A percentile compares a stretch with the other conserved stretches of the same genome.
Conservation (phyloP, 2,113 vertebrate species). For the Varanus komodoensis region DNA sequence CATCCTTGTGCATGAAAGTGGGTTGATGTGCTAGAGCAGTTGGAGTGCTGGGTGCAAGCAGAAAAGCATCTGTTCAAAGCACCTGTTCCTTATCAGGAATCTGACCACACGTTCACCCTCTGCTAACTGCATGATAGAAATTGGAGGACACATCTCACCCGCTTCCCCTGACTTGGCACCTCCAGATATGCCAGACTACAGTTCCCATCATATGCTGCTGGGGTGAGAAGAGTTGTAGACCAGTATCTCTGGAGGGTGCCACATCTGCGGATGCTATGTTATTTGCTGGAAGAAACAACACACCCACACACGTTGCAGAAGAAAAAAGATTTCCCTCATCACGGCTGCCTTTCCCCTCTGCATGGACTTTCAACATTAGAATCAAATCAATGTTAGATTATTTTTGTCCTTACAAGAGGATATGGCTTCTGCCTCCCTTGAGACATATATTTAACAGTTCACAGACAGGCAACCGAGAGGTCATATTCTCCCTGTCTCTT, state of each 20-base stretch:
- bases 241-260: too few species aligned
- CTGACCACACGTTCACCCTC: too few species aligned
- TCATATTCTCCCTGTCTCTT: not conserved
- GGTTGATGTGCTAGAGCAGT: not conserved
- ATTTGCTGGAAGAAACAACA: not conserved
- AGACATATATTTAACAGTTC: constrained; percentile 13
- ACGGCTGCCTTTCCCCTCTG: not conserved
- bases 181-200: too few species aligned
- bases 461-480: not conserved
- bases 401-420: not conserved
- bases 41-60: not conserved
- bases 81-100: not conserved
- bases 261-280: too few species aligned
- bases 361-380: not conserved
- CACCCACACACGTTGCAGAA: not conserved
- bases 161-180: too few species aligned
- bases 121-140: not conserved
- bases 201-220: too few species aligned
- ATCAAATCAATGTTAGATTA: not conserved
- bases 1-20: not conserved
- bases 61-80: not conserved
- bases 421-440: not conserved
- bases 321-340: constrained; percentile 13
- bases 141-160: not conserved
- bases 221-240: too few species aligned